Percentiles rank a stretch among this genome's conserved stretches.
phyloP scores from a whole-genome alignment of 2,113 vertebrate species.

The Stegastes partitus region DNA sequence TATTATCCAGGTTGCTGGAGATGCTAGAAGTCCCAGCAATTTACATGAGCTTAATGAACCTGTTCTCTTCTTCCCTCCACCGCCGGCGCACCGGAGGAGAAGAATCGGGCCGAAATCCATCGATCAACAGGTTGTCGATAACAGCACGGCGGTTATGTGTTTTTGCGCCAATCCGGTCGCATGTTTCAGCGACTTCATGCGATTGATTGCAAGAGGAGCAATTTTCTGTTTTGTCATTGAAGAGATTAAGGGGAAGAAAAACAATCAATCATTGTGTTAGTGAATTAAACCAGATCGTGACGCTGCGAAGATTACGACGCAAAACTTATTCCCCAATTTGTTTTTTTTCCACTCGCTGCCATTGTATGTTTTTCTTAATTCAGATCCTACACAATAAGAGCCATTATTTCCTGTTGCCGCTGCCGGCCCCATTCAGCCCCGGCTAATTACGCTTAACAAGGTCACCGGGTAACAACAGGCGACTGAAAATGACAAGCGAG shows the following conservation, averaged over 20 bases:
- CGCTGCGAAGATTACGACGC: slow-evolving; percentile 42
- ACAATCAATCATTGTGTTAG: slow-evolving; percentile 54
- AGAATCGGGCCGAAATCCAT: slow-evolving; percentile 44
- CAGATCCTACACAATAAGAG: slow-evolving; percentile 49
- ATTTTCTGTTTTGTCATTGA: slow-evolving; percentile 56
- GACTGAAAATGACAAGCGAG: slow-evolving; percentile 38
- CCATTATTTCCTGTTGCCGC: slow-evolving; percentile 39
- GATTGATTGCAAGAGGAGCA: slow-evolving; percentile 46
- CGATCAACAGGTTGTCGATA: slow-evolving; percentile 70
- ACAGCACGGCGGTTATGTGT: slow-evolving; percentile 60
- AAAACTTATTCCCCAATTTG: slow-evolving; percentile 40
- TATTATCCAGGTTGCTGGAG: slow-evolving; percentile 70
- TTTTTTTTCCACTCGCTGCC: background rate
- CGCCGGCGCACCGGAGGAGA: slow-evolving; percentile 37
- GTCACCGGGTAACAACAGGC: slow-evolving; percentile 38
- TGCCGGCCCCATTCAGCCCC: slow-evolving; percentile 41
- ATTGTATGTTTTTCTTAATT: slow-evolving; percentile 17
- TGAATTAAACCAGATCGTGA: slow-evolving; percentile 53
- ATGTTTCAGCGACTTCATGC: slow-evolving; percentile 33
- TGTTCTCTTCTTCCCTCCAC: slow-evolving; percentile 51
- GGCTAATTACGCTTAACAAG: slow-evolving; percentile 63
- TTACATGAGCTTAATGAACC: slow-evolving; percentile 74
- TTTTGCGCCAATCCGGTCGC: slow-evolving; percentile 34
- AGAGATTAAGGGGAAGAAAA: slow-evolving; percentile 48
- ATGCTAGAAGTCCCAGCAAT: slow-evolving; percentile 63